Evolutionary conservation across 92 coral and sea anemone species (phyloP), one percentile per base, ranked within the genome.

Genomic region (Epizoanthus ramosus): DNA sequence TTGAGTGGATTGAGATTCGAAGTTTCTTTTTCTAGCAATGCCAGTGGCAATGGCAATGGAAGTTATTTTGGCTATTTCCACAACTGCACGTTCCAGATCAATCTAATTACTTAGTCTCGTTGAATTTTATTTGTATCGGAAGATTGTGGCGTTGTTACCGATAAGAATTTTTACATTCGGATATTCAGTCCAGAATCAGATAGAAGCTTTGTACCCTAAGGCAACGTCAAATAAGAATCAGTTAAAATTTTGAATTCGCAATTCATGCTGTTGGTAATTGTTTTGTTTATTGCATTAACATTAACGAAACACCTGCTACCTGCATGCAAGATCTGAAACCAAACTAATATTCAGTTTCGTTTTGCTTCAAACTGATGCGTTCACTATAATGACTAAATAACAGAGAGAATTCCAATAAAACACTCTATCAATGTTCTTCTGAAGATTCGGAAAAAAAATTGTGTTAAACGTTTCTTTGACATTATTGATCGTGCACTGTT

Each of bases 231-330:
- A 58, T 57, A n/a, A 57, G 57, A 45, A 31, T 75, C 54, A 50
- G 54, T 75, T 58, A 18, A 77, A 37, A 63, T 19, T 9, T 77
- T 43, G 50, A 13, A 60, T 61, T 61, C 18, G 18, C 24, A 12
- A 15, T 37, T 41, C 21, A 19, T 69, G 21, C 82, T 23, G 57
- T 61, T 24, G 71, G 19, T 13, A 33, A 39, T 18, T 77, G 59
- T 77, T 77, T 41, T 41, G n/a, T 22, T 77, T 61, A 41, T 37
- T 35, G 63, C 71, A 77, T 35, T 35, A 56, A 61, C 82, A 76
- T 7, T 10, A 76, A 35, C 70, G 14, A 77, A 63, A 61, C 82
- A 77, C 82, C 82, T 77, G 82, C 82, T 61, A 77, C 57, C 16
- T 47, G 56, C 25, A 75, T 37, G 47, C 70, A 18, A 22, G 47